Conservation (phyloP, 2,888 invertebrate genomes). For the Hoplodrina ambigua region DNA sequence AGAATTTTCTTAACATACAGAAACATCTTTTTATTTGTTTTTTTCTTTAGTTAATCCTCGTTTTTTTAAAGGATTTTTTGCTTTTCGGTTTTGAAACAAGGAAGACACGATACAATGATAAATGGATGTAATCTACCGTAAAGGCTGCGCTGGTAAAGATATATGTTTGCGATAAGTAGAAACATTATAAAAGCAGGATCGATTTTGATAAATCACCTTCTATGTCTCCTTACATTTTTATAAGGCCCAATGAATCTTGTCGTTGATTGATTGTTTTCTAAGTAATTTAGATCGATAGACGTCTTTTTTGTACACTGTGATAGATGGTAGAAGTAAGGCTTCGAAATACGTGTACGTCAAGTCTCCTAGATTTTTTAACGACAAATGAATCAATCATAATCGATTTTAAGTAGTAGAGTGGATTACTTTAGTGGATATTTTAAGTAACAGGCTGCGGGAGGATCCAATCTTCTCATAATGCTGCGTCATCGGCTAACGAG, state of each 20-base stretch:
- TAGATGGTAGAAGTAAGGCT: slow-evolving; percentile 42
- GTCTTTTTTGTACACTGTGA: slow-evolving; percentile 48
- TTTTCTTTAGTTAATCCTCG: neutral
- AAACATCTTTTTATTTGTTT: no score
- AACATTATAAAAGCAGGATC: slow-evolving; percentile 31
- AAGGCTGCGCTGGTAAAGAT: neutral
- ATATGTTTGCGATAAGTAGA: slow-evolving; percentile 4
- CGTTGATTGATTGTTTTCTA: slow-evolving; percentile 55
- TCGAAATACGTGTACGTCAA: slow-evolving; percentile 25
- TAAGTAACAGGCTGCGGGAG: slow-evolving; percentile 62
- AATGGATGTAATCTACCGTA: neutral
- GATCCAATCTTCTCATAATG: slow-evolving; percentile 64
- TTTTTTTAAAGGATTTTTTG: no score
- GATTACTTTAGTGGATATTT: slow-evolving; percentile 52
- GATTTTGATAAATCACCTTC: slow-evolving; percentile 28
- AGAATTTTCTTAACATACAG: no score
- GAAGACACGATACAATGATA: neutral
- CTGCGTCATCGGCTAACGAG: slow-evolving; percentile 71
- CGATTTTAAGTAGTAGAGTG: slow-evolving; percentile 29
- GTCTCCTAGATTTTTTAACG: slow-evolving; percentile 16
- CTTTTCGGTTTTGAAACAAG: neutral
- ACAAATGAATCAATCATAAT: slow-evolving; percentile 35
- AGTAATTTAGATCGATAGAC: slow-evolving; percentile 54
- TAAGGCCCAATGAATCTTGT: slow-evolving; percentile 53
- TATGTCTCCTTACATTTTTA: slow-evolving; percentile 41